Evolutionary conservation across 2,888 invertebrate genomes (phyloP).

Genomic region (Diogma glabrata): DNA sequence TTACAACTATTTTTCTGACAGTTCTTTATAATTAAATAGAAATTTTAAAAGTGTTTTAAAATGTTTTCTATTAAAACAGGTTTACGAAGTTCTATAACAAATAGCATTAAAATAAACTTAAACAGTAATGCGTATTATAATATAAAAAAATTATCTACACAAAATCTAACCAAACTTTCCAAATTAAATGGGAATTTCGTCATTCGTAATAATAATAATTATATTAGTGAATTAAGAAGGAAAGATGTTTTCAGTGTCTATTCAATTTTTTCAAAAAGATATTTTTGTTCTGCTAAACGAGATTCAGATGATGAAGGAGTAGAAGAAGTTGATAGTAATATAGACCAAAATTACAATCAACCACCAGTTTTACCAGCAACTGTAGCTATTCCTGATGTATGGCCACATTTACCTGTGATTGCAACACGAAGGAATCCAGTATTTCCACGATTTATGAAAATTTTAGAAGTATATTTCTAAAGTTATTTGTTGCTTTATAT

Average conservation of each 20-base stretch:
- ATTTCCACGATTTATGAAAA: constrained; percentile 95
- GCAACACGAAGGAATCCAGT: constrained; percentile 91
- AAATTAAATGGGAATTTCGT: no score
- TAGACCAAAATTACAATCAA: not conserved
- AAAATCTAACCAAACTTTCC: no score
- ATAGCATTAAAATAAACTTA: no score
- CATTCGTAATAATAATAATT: no score
- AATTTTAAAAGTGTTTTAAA: no score
- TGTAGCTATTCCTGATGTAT: constrained; percentile 88
- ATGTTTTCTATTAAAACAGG: no score
- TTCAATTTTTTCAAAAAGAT: not conserved
- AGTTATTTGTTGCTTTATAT: constrained; percentile 10
- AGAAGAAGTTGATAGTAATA: not conserved
- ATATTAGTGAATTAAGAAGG: not conserved
- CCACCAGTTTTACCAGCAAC: constrained; percentile 56
- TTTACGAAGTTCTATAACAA: no score
- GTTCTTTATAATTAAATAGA: no score
- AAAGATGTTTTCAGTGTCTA: not conserved
- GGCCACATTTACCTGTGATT: constrained; percentile 93
- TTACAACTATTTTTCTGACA: no score
- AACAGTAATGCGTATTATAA: no score
- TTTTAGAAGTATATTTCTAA: constrained; percentile 63
- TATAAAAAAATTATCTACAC: no score
- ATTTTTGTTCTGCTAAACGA: constrained; percentile 2
- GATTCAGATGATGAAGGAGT: constrained; percentile 9